Percentiles rank a stretch among this genome's conserved stretches.
These are phyloP conservation scores for Drosophila birchii DNA, from an alignment of 2,888 invertebrate species.

Conservation along the genomic window DNA sequence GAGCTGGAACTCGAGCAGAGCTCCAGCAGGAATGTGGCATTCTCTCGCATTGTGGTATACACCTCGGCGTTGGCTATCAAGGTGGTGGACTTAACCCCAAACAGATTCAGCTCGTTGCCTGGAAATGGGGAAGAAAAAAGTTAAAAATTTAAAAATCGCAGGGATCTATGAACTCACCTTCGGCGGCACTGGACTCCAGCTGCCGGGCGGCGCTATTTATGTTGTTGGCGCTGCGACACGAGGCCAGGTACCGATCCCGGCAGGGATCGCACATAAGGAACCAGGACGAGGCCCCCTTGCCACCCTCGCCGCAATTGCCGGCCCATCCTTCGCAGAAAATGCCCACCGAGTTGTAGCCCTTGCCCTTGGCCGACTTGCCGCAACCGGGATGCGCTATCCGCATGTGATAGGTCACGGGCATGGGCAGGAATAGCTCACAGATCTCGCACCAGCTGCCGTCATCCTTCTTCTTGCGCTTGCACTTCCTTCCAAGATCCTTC, in stretches of 20 bases:
- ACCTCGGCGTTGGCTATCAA: slow-evolving; percentile 84
- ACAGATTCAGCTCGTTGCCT: slow-evolving; percentile 84
- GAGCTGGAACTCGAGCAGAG: slow-evolving; percentile 87
- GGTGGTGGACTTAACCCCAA: slow-evolving; percentile 83
- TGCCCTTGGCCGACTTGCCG: slow-evolving; percentile 92
- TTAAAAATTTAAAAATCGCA: too few species aligned
- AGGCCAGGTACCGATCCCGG: slow-evolving; percentile 89
- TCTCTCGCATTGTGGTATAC: slow-evolving; percentile 92
- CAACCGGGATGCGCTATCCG: slow-evolving; percentile 95
- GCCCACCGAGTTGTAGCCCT: slow-evolving; percentile 96
- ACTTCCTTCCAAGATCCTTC: slow-evolving; percentile 81
- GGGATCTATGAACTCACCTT: slow-evolving; percentile 28
- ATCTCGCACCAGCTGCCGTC: slow-evolving; percentile 90
- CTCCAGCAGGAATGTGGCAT: slow-evolving; percentile 96
- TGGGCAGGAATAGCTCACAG: slow-evolving; percentile 91
- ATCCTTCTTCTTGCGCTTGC: slow-evolving; percentile 83
- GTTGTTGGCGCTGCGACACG: slow-evolving; percentile 83
- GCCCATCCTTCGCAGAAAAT: slow-evolving; percentile 95
- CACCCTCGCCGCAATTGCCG: slow-evolving; percentile 94
- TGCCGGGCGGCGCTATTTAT: slow-evolving; percentile 81
- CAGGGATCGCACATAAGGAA: slow-evolving; percentile 97
- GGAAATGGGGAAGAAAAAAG: background rate
- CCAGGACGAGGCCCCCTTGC: slow-evolving; percentile 92
- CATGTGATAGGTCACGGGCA: slow-evolving; percentile 96
- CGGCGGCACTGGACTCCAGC: slow-evolving; percentile 73